These are phyloP conservation scores for Neodiprion pinetum DNA, from an alignment of 1,140 invertebrate genomes.

Conservation along the genomic window DNA sequence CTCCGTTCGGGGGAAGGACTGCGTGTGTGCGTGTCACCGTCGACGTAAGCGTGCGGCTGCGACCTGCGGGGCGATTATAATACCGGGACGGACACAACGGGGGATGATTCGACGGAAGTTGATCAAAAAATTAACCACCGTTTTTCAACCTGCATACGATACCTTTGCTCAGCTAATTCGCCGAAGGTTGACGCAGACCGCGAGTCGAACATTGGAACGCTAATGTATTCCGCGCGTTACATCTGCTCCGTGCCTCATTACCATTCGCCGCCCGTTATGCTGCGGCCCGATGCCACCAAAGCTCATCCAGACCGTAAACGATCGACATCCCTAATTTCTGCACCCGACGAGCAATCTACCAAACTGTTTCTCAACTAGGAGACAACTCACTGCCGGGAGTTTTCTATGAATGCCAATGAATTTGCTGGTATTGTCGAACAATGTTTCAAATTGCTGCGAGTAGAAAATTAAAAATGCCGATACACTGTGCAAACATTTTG, in stretches of 20 bases:
- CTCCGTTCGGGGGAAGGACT: too few species aligned
- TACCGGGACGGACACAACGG: slow-evolving; percentile 15
- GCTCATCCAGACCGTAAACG: background rate
- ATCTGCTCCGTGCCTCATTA: slow-evolving; percentile 56
- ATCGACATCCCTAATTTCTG: background rate
- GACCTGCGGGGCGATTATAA: slow-evolving; percentile 30
- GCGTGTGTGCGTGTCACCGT: slow-evolving; percentile 34
- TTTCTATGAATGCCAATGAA: too few species aligned
- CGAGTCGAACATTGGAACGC: slow-evolving; percentile 47
- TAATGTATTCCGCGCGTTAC: slow-evolving; percentile 59
- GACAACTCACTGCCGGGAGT: too few species aligned
- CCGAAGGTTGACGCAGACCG: background rate
- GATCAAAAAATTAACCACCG: slow-evolving; percentile 51
- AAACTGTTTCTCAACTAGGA: background rate
- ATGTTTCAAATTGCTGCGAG: too few species aligned
- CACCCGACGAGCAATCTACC: background rate
- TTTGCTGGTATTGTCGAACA: too few species aligned
- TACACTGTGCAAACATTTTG: too few species aligned
- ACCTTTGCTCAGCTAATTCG: slow-evolving; percentile 7
- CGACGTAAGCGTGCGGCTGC: slow-evolving; percentile 18
- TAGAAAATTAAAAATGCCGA: too few species aligned
- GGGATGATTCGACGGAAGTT: slow-evolving; percentile 36
- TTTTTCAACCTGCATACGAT: slow-evolving; percentile 28
- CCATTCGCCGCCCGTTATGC: slow-evolving; percentile 51
- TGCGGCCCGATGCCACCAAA: slow-evolving; percentile 37